phyloP scores from a whole-genome alignment of 2,113 vertebrate genomes.

The Entomyzon cyanotis region DNA sequence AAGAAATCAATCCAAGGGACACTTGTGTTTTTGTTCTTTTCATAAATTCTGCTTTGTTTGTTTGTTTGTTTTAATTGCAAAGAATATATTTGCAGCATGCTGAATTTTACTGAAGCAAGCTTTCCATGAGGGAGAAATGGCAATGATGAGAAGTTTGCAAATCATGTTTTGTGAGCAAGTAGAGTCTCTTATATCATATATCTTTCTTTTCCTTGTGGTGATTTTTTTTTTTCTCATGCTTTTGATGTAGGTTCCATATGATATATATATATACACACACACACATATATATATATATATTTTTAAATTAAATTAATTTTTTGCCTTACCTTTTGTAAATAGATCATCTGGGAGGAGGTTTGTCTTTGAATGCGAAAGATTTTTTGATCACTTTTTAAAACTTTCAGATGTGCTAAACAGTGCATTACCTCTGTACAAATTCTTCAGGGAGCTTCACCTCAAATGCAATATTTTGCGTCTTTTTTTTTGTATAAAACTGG shows the following conservation, averaged over 20 bases:
- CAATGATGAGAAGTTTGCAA: conserved; percentile 47
- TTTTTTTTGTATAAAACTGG: conserved; percentile 77
- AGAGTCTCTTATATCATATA: conserved; percentile 40
- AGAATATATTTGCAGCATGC: conserved; percentile 73
- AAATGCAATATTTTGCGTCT: conserved; percentile 85
- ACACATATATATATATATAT: background rate
- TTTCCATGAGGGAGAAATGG: conserved; percentile 36
- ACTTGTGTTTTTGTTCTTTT: conserved; percentile 44
- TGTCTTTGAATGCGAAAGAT: conserved; percentile 61
- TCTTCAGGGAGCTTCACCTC: conserved; percentile 90
- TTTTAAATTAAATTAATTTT: conserved; percentile 64
- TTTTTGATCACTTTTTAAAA: conserved; percentile 72
- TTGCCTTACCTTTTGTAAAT: conserved; percentile 81
- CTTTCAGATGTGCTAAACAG: conserved; percentile 77
- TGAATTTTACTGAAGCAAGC: conserved; percentile 54
- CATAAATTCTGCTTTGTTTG: conserved; percentile 41
- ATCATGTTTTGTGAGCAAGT: conserved; percentile 55
- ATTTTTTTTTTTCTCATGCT: background rate
- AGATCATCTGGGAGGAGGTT: conserved; percentile 66
- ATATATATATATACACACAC: background rate
- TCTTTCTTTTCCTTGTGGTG: conserved; percentile 53
- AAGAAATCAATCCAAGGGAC: conserved; percentile 65
- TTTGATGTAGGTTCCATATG: conserved; percentile 53
- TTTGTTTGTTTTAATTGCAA: conserved; percentile 61
- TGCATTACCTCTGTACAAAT: conserved; percentile 82